Percentiles rank a stretch among this genome's conserved stretches.
phyloP scores from a whole-genome alignment of 2,797 vertebrate species.

The Cynopterus sphinx region DNA sequence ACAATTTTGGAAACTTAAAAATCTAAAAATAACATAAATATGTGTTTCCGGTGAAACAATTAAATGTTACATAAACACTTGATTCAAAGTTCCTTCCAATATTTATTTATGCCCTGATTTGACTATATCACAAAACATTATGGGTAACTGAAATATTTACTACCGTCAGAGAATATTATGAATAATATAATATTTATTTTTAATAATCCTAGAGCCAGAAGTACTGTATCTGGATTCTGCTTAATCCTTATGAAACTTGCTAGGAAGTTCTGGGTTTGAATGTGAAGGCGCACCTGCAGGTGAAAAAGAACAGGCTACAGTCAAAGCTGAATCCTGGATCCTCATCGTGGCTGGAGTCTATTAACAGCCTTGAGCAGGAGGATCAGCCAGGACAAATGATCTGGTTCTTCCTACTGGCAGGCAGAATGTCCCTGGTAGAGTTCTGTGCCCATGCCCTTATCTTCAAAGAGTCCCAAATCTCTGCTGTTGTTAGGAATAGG shows the following conservation, averaged over 20 bases:
- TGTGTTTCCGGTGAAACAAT: background rate
- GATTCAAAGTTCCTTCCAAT: background rate
- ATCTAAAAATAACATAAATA: background rate
- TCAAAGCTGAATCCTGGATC: background rate
- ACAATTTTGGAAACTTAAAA: background rate
- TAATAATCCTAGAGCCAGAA: background rate
- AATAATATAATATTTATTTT: no score
- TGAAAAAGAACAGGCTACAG: background rate
- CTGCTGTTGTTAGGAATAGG: background rate
- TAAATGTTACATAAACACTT: background rate
- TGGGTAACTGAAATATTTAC: background rate
- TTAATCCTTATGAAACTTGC: background rate
- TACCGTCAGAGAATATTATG: background rate
- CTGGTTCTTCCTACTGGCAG: no score
- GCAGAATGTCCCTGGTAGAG: fast-evolving
- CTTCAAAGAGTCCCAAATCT: background rate
- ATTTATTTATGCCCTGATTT: background rate
- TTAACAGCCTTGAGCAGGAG: background rate
- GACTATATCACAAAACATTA: background rate
- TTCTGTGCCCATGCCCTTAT: background rate
- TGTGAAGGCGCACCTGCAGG: background rate
- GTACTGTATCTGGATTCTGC: background rate
- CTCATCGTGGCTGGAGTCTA: background rate
- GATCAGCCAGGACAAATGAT: background rate
- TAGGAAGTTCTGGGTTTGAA: background rate